Percentiles rank a stretch among this genome's conserved stretches.
phyloP scores from a whole-genome alignment of 2,888 invertebrate genomes.

The Diabrotica balteata region DNA sequence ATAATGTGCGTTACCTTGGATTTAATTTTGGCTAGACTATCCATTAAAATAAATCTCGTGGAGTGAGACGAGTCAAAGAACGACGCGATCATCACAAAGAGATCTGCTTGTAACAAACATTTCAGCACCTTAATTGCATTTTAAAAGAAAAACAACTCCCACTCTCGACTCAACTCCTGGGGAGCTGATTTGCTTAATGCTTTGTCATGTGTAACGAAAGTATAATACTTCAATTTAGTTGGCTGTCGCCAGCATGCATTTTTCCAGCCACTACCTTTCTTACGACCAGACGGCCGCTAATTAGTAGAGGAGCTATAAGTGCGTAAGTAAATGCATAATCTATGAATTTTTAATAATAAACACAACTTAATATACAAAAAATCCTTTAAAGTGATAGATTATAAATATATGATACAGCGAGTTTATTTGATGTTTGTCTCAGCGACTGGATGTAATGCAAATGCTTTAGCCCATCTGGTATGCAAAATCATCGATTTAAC shows the following conservation, averaged over 20 bases:
- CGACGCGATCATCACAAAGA: constrained; percentile 1
- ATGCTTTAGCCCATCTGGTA: too few relatives aligned
- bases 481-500: too few relatives aligned
- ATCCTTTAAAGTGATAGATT: too few relatives aligned
- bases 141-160: constrained; percentile 46
- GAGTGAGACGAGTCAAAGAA: background rate
- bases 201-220: constrained; percentile 56
- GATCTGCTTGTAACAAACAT: constrained; percentile 22
- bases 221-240: constrained; percentile 60
- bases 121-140: constrained; percentile 49
- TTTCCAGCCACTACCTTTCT: constrained; percentile 60
- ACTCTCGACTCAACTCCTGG: constrained; percentile 42
- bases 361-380: too few relatives aligned
- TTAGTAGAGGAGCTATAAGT: constrained; percentile 19
- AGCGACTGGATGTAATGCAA: too few relatives aligned
- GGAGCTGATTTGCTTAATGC: constrained; percentile 57
- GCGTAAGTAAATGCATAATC: too few relatives aligned
- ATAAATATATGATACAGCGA: too few relatives aligned
- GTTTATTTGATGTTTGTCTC: too few relatives aligned
- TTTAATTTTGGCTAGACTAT: too few relatives aligned
- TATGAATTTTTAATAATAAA: too few relatives aligned
- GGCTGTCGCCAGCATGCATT: constrained; percentile 60
- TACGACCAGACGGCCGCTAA: constrained; percentile 51
- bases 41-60: too few relatives aligned
- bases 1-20: too few relatives aligned